phyloP scores from a whole-genome alignment of 2,797 vertebrate genomes.

The Pseudocheirus occidentalis region DNA sequence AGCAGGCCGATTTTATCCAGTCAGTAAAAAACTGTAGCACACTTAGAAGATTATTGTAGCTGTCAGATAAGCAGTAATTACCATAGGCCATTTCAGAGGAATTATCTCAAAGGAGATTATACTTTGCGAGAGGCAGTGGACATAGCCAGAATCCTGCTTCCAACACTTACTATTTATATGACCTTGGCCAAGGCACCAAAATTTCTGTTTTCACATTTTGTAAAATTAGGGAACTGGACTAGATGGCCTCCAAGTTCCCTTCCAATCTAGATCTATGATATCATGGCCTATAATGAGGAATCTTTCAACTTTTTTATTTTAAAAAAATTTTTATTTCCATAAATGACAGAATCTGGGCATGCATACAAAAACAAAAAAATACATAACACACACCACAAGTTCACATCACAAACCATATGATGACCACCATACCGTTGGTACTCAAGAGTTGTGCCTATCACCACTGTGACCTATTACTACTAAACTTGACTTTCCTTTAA shows the following conservation, averaged over 20 bases:
- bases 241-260: neutral
- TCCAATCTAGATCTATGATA: neutral
- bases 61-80: neutral
- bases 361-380: neutral
- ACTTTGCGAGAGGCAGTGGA: neutral
- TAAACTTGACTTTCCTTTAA: neutral
- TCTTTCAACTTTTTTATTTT: neutral
- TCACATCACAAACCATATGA: neutral
- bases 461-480: neutral
- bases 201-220: neutral
- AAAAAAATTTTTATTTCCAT: neutral
- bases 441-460: neutral
- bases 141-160: neutral
- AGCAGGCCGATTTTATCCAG: neutral
- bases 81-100: neutral
- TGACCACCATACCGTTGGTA: neutral
- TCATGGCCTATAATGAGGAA: neutral
- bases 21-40: neutral
- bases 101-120: neutral
- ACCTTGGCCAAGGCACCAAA: neutral
- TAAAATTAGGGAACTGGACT: neutral
- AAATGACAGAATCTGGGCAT: neutral
- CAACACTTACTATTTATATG: neutral
- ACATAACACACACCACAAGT: constrained; percentile 8
- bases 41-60: neutral